A percentile compares a stretch with the other conserved stretches of the same genome.
Conservation (phyloP, 2,113 vertebrate genomes). For the Amphiprion percula region DNA sequence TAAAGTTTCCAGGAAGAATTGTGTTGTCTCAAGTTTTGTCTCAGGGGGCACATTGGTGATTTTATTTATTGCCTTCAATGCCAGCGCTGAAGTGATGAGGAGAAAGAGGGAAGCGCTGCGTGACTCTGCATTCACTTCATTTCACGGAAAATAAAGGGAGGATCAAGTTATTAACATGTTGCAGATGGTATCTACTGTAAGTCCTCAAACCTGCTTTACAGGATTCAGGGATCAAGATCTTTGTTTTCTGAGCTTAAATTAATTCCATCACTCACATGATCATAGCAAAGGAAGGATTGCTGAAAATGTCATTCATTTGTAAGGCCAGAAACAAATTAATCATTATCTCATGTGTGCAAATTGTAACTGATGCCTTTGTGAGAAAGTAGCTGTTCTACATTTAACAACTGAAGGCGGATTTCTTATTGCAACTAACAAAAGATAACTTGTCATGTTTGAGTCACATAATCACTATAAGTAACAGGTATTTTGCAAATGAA, state of each 20-base stretch:
- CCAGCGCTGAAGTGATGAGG: constrained; percentile 1
- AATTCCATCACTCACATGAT: constrained; percentile 36
- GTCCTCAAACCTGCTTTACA: constrained; percentile 41
- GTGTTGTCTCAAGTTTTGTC: constrained; percentile 78
- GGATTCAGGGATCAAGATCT: constrained; percentile 33
- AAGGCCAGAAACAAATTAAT: not conserved
- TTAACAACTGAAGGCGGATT: not conserved
- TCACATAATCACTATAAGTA: not conserved
- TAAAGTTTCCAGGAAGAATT: constrained; percentile 81
- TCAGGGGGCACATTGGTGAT: constrained; percentile 18
- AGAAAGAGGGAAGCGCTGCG: constrained; percentile 14
- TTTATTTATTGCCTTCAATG: not conserved
- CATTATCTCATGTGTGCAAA: not conserved
- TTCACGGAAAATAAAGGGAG: constrained; percentile 10
- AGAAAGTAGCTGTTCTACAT: not conserved
- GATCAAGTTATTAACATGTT: constrained; percentile 21
- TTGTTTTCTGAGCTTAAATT: constrained; percentile 34
- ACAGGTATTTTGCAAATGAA: not conserved
- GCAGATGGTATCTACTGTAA: constrained; percentile 16
- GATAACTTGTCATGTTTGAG: not conserved
- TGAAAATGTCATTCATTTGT: not conserved
- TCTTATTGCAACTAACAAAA: not conserved
- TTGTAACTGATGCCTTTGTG: not conserved
- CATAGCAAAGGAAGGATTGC: not conserved
- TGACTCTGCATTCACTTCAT: not conserved